phyloP scores from a whole-genome alignment of 1,140 invertebrate species.

The Euwallacea fornicatus region DNA sequence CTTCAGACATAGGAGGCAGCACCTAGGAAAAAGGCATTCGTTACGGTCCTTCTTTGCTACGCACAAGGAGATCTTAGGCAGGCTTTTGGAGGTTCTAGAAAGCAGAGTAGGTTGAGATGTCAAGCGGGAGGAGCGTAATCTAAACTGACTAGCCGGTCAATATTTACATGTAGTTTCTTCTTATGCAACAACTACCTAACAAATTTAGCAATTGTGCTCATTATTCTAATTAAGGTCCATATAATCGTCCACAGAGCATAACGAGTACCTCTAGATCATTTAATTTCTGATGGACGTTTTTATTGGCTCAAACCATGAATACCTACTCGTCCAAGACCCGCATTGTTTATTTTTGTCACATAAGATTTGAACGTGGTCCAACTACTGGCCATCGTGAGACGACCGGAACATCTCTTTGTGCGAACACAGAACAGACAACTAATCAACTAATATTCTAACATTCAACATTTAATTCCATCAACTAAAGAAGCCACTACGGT shows the following conservation, averaged over 20 bases:
- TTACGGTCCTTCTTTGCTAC: background rate
- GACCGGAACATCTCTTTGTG: constrained; percentile 10
- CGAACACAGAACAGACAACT: constrained; percentile 26
- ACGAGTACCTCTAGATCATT: constrained; percentile 5
- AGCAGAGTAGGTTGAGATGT: constrained; percentile 17
- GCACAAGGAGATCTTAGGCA: background rate
- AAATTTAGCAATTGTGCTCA: constrained; percentile 15
- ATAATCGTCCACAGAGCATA: constrained; percentile 18
- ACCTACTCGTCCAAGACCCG: constrained; percentile 25
- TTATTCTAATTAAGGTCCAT: constrained; percentile 8
- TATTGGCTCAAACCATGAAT: background rate
- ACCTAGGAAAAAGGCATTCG: constrained; percentile 16
- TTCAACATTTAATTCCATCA: constrained; percentile 43
- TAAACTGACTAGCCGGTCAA: constrained; percentile 17
- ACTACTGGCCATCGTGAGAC: constrained; percentile 10
- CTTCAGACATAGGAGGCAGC: constrained; percentile 84
- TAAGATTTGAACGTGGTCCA: constrained; percentile 23
- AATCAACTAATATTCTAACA: constrained; percentile 37
- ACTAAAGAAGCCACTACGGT: constrained; percentile 44
- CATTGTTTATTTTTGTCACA: constrained; percentile 23
- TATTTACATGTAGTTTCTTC: constrained; percentile 9
- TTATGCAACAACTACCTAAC: constrained; percentile 17
- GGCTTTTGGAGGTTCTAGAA: constrained; percentile 19
- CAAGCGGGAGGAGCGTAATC: constrained; percentile 11
- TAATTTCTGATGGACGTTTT: constrained; percentile 9